Evolutionary conservation across 2,113 vertebrate genomes (phyloP).

Genomic region (Irena cyanogastra): DNA sequence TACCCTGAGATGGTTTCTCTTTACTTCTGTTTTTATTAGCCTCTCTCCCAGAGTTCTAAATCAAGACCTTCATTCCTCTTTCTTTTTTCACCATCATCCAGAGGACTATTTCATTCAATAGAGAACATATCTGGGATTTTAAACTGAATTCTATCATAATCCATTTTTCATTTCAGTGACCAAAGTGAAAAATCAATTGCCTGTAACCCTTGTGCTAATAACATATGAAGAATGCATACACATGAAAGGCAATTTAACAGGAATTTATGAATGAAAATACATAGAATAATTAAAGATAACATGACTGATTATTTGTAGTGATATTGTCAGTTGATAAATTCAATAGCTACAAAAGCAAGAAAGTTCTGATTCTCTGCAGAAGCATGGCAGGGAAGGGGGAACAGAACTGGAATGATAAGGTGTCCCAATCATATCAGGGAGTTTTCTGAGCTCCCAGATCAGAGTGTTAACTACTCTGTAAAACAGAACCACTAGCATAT

Average conservation of each 20-base stretch:
- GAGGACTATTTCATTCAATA: background rate
- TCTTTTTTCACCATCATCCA: background rate
- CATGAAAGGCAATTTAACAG: background rate
- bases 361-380: background rate
- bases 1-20: background rate
- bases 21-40: background rate
- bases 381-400: background rate
- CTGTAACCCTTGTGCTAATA: background rate
- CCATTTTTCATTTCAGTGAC: background rate
- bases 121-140: background rate
- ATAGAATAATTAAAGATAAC: background rate
- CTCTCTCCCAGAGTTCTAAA: background rate
- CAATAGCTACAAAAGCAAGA: background rate
- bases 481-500: background rate
- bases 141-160: background rate
- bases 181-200: background rate
- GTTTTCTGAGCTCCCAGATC: background rate
- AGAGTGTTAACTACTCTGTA: background rate
- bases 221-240: background rate
- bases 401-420: background rate
- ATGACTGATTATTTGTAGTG: background rate
- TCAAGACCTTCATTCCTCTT: background rate
- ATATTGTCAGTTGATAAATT: background rate
- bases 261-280: background rate
- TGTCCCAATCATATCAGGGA: background rate